These are phyloP conservation scores for Neoniphon sammara DNA, from an alignment of 2,797 vertebrate species.

Conservation along the genomic window DNA sequence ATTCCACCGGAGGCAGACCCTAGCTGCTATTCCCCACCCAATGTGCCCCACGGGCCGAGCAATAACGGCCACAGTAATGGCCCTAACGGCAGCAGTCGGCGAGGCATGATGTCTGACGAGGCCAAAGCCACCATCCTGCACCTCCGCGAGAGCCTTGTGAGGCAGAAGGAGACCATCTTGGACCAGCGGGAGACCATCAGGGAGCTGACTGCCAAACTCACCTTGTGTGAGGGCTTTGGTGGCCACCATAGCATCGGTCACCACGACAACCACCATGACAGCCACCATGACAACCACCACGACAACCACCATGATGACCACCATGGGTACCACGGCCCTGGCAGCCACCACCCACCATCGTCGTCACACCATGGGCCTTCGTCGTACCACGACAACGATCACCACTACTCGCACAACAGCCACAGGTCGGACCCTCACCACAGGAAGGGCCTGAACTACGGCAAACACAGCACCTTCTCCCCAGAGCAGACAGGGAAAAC, in stretches of 20 bases:
- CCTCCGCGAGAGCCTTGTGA: conserved; percentile 86
- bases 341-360: conserved; percentile 32
- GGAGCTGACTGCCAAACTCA: conserved; percentile 87
- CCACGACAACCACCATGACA: conserved; percentile 58
- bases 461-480: conserved; percentile 75
- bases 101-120: conserved; percentile 81
- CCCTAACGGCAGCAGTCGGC: conserved; percentile 60
- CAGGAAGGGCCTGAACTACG: conserved; percentile 67
- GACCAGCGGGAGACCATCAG: conserved; percentile 88
- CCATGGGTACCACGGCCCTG: conserved; percentile 53
- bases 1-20: conserved; percentile 86
- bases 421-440: conserved; percentile 76
- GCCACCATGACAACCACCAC: conserved; percentile 45
- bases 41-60: conserved; percentile 67
- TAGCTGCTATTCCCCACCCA: conserved; percentile 78
- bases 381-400: conserved; percentile 65
- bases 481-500: conserved; percentile 85
- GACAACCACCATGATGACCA: conserved; percentile 60
- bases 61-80: conserved; percentile 51
- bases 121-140: conserved; percentile 87
- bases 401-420: conserved; percentile 66
- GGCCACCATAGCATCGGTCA: conserved; percentile 67
- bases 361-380: conserved; percentile 62
- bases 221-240: conserved; percentile 84
- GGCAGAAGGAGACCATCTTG: conserved; percentile 87